These are phyloP conservation scores for Gadus chalcogrammus DNA, from an alignment of 2,113 vertebrate species.

Conservation along the genomic window DNA sequence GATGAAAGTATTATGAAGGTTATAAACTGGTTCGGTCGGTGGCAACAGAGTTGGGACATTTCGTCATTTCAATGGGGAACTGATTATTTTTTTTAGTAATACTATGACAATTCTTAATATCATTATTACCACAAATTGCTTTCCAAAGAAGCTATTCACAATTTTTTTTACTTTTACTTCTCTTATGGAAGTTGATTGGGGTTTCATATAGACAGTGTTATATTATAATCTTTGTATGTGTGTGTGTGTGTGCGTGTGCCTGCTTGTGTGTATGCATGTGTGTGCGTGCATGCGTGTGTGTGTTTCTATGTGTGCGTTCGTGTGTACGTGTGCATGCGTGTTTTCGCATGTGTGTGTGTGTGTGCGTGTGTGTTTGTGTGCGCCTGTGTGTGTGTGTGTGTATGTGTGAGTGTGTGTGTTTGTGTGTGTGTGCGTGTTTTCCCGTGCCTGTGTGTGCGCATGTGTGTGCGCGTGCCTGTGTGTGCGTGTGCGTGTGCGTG, in stretches of 20 bases:
- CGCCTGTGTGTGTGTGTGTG: no score
- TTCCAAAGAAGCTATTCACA: no score
- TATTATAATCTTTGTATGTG: neutral
- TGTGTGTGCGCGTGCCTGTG: neutral
- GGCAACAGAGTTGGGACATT: neutral
- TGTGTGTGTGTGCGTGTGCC: neutral
- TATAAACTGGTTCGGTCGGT: no score
- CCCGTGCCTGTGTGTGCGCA: neutral
- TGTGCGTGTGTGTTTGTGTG: no score
- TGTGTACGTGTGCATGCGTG: neutral
- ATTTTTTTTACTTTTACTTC: no score
- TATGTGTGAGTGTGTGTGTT: no score
- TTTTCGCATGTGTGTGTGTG: neutral
- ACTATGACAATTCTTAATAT: neutral
- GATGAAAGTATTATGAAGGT: no score
- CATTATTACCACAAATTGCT: neutral
- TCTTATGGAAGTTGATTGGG: no score
- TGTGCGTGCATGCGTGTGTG: neutral
- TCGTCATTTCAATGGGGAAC: neutral
- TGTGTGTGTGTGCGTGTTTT: neutral
- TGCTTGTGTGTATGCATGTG: neutral
- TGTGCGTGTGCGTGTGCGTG: neutral
- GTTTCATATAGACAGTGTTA: neutral
- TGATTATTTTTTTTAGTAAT: no score
- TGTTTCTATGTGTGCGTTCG: neutral